Evolutionary conservation across 2,888 invertebrate species (phyloP), one percentile per base, ranked within the genome.

Genomic region (Leptogaster cylindrica): DNA sequence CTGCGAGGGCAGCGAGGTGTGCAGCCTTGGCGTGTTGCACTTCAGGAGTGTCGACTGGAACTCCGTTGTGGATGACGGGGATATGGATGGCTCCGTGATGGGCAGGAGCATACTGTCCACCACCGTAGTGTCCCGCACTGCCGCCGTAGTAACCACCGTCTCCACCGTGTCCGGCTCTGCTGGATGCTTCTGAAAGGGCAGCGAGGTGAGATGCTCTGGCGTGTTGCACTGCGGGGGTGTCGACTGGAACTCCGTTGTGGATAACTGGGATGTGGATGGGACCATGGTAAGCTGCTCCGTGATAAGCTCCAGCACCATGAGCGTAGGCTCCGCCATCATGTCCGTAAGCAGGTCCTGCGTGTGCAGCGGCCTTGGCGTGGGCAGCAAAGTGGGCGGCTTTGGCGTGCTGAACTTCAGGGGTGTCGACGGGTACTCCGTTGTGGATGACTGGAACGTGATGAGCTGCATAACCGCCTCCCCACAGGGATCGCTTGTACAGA

Each of bases 31-130:
- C 81, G 33, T 80, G 79, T 72, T 81, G 81, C 33, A 84, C 84
- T 76, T 83, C 84, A 6, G 83, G 82, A 25, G 84, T 83, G 74
- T 84, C 83, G 5, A 82, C 77, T 51, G 84, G 84, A 28, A 83
- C 81, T 63, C 82, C 83, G 68, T 83, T 82, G 67, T 80, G 80
- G 71, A 82, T 82, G 68, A 81, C 77, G 44, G 82, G 82, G 69
- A 81, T 79, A 70, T 82, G 82, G 51, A 79, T 77, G 67, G 82
- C 79, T 66, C 82, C 81, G 61, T 80, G 77, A 69, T 78, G 77
- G 31, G 75, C 76, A 51, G 74, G 72, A 48, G 76, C 74, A 51
- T 78, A 76, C 41, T 73, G 70, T 28, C 48, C 68, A 4, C 23
- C 50, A 12, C 51, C 72, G 8, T 36, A 16, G 8, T 36, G 36